Conservation (phyloP, 2,888 invertebrate species). For the Lysandra coridon region DNA sequence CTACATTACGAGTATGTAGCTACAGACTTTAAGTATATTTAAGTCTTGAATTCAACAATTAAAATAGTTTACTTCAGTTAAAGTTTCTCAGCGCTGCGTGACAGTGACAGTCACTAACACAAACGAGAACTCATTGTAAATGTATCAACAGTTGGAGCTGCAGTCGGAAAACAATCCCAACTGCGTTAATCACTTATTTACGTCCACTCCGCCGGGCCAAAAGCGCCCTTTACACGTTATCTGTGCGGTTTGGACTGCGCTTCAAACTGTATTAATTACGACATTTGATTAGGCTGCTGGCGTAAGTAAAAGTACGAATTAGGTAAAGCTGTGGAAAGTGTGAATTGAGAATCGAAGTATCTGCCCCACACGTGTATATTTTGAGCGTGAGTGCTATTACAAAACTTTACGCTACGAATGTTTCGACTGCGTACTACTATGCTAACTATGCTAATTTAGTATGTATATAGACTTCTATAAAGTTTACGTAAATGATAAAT, state of each 20-base stretch:
- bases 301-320: background rate
- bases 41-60: background rate
- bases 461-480: too few species aligned
- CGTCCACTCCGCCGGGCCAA: constrained; percentile 68
- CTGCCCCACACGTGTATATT: background rate
- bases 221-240: background rate
- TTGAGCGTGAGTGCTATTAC: background rate
- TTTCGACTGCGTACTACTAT: background rate
- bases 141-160: constrained; percentile 72
- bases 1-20: background rate
- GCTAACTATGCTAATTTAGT: background rate
- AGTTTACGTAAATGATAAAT: too few species aligned
- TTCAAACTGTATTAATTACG: background rate
- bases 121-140: constrained; percentile 62
- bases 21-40: background rate
- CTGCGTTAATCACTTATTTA: constrained; percentile 80
- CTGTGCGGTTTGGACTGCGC: background rate
- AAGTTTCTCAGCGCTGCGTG: background rate
- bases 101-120: constrained; percentile 37
- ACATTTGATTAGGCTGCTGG: too few species aligned
- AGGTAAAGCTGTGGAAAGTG: background rate
- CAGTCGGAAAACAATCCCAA: constrained; percentile 75
- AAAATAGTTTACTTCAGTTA: constrained; percentile 11
- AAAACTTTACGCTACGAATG: background rate
- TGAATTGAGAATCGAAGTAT: too few species aligned